Percentiles rank a stretch among this genome's conserved stretches.
Conservation (phyloP, 2,888 invertebrate species). For the Yponomeuta malinellus region DNA sequence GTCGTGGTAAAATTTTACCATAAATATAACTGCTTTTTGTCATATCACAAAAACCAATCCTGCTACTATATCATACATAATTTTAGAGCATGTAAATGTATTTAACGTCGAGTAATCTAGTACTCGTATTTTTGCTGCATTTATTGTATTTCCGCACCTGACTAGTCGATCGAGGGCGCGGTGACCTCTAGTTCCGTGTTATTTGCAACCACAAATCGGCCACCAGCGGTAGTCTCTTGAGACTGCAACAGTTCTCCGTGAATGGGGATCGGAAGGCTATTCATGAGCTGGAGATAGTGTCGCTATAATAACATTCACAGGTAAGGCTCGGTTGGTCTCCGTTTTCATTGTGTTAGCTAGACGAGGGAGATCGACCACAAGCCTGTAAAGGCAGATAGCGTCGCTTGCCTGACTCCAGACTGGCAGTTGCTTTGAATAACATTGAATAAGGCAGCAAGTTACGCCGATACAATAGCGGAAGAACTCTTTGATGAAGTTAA, state of each 20-base stretch:
- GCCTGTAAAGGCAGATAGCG: neutral
- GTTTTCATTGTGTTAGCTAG: neutral
- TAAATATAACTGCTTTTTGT: too few relatives aligned
- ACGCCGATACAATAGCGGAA: neutral
- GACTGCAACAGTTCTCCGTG: neutral
- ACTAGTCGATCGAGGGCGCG: too few relatives aligned
- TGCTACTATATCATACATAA: too few relatives aligned
- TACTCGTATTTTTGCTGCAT: too few relatives aligned
- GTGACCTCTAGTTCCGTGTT: too few relatives aligned
- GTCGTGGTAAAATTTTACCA: too few relatives aligned
- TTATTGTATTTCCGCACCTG: too few relatives aligned
- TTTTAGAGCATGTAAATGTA: too few relatives aligned
- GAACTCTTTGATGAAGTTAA: neutral
- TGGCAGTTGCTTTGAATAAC: neutral
- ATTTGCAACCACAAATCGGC: too few relatives aligned
- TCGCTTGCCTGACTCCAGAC: neutral
- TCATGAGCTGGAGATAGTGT: neutral
- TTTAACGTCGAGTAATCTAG: too few relatives aligned
- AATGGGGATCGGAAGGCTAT: neutral
- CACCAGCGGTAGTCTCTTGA: too few relatives aligned
- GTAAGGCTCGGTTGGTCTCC: neutral
- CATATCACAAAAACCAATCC: too few relatives aligned
- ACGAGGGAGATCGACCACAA: neutral
- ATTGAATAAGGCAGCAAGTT: neutral
- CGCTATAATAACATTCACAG: neutral